phyloP scores from a whole-genome alignment of 2,888 invertebrate genomes.

The Melanostoma mellinum region DNA sequence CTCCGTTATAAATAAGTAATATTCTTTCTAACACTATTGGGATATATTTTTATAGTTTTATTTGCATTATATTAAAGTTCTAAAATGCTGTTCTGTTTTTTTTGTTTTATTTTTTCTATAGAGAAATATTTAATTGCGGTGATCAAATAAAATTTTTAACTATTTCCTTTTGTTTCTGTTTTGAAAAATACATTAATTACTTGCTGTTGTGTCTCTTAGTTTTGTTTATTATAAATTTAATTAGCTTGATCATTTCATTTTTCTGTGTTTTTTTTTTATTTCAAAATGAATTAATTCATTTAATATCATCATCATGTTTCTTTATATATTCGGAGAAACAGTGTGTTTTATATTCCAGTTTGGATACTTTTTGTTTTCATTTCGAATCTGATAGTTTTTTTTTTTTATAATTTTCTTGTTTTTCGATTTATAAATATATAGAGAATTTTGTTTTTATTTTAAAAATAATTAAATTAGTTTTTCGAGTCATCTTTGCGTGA shows the following conservation, averaged over 20 bases:
- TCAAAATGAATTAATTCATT: conserved; percentile 71
- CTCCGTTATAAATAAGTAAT: conserved; percentile 61
- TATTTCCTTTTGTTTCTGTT: conserved; percentile 57
- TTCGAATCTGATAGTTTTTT: conserved; percentile 69
- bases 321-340: conserved; percentile 71
- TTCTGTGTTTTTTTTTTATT: conserved; percentile 35
- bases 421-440: conserved; percentile 74
- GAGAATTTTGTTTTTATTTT: conserved; percentile 60
- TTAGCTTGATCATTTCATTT: conserved; percentile 50
- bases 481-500: conserved; percentile 83
- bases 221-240: conserved; percentile 61
- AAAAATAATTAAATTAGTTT: conserved; percentile 78
- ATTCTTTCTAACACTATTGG: conserved; percentile 56
- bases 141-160: conserved; percentile 60
- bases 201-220: conserved; percentile 64
- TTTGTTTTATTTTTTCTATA: conserved; percentile 52
- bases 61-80: conserved; percentile 45
- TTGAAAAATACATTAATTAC: conserved; percentile 65
- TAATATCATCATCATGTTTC: conserved; percentile 70
- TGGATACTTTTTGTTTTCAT: conserved; percentile 54
- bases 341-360: conserved; percentile 66
- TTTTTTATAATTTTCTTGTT: conserved; percentile 69
- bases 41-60: conserved; percentile 56
- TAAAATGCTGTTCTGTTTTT: conserved; percentile 41
- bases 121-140: conserved; percentile 68